Base-by-base conservation (phyloP, 2,797 vertebrate genomes). In the Sebastolobus alascanus region DNA sequence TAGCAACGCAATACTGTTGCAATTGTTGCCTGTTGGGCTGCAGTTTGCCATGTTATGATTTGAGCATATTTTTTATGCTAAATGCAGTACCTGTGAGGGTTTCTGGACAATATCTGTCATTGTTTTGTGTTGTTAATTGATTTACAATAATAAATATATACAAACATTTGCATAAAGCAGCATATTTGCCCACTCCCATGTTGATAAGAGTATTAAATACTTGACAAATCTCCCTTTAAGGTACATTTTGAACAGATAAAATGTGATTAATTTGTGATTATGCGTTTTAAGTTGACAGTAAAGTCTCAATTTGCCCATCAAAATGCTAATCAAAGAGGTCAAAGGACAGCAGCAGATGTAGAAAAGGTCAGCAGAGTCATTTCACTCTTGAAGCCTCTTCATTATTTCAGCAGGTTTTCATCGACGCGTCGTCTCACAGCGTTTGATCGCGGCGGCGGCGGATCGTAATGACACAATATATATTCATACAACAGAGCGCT, bases 401-500 rank as follows among this genome's bases (percentile, higher is more conserved):
- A 40, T 69, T 54, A 58, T 35, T 60, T 56, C 72, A 74, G 33
- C 83, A 37, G 61, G 40, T 73, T 20, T 46, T 66, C 60, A 33
- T 18, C 8, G 14, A 31, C 25, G 52, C 8, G 55, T 56, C 54
- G 22, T 29, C 55, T 27, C 25, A 58, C 25, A 50, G 16, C 43
- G 16, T 50, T 50, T 50, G 16, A 50, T 7, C 16, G 18, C 1
- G n/a, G n/a, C n/a, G n/a, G 43, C 7, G 55, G 6, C 0, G 18
- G 59, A 35, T 61, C 82, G 40, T 40, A 83, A 72, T 31, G 10
- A 81, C 67, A 9, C 13, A 60, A 84, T 84, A 83, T 84, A 91
- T 86, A 85, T 87, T 78, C 74, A 82, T 60, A n/a, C 14, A 37
- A 18, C 13, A 20, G 40, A 18, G 18, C 29, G 20, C 7, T 74